phyloP scores from a whole-genome alignment of 2,113 vertebrate genomes.

The Upupa epops region DNA sequence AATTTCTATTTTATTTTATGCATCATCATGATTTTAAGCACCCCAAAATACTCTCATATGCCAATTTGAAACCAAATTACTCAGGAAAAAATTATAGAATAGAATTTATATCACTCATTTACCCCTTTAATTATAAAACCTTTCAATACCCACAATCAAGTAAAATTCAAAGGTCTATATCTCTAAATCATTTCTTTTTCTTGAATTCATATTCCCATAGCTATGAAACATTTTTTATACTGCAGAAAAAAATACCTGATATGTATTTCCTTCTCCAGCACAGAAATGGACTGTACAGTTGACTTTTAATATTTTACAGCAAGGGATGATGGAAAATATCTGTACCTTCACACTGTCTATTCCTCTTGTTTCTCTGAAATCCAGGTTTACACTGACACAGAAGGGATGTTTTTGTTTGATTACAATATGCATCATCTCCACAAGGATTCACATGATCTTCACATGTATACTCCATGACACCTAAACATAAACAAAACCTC shows the following conservation, averaged over 20 bases:
- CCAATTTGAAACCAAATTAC: not conserved
- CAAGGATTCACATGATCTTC: conserved; percentile 90
- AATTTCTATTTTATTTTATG: not conserved
- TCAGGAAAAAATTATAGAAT: not conserved
- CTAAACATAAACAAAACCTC: conserved; percentile 69
- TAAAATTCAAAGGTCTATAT: not conserved
- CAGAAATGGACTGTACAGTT: not conserved
- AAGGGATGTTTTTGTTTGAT: conserved; percentile 87
- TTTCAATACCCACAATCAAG: not conserved
- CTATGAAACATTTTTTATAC: not conserved
- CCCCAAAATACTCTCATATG: not conserved
- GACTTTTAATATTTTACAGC: not conserved
- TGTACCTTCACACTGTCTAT: conserved; percentile 92
- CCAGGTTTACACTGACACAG: conserved; percentile 92
- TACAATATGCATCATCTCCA: conserved; percentile 92
- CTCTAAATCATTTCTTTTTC: not conserved
- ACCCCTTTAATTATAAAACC: not conserved
- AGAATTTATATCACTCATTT: not conserved
- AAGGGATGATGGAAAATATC: conserved; percentile 20
- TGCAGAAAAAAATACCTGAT: not conserved
- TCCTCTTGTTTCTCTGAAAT: conserved; percentile 89
- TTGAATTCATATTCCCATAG: not conserved
- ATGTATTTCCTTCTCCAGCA: not conserved
- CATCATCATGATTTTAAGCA: not conserved
- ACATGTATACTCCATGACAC: conserved; percentile 84